These are phyloP conservation scores for Reinhardtius hippoglossoides DNA, from an alignment of 2,113 vertebrate species.

Conservation along the genomic window DNA sequence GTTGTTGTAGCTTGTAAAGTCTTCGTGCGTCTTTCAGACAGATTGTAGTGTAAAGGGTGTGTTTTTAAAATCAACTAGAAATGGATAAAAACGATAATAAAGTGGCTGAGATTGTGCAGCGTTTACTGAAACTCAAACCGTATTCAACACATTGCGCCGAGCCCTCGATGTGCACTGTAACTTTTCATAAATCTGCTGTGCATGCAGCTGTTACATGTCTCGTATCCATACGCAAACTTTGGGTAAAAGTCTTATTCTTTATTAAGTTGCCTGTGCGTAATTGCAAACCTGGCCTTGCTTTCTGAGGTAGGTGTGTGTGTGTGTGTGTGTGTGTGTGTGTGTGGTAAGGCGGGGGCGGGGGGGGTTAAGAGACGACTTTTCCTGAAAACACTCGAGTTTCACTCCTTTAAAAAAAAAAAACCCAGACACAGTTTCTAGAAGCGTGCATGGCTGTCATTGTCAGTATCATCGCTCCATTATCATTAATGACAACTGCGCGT, in stretches of 20 bases:
- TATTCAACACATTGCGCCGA: not conserved
- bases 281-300: slow-evolving; percentile 23
- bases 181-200: not conserved
- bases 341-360: not conserved
- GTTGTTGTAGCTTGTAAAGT: not conserved
- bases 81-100: not conserved
- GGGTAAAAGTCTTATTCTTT: not conserved
- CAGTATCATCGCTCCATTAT: slow-evolving; percentile 67
- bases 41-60: not conserved
- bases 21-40: not conserved
- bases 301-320: not conserved
- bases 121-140: not conserved
- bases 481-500: slow-evolving; percentile 81
- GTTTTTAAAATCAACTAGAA: slow-evolving; percentile 4
- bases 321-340: not conserved
- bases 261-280: not conserved
- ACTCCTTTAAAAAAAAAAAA: not conserved
- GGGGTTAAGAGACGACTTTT: slow-evolving; percentile 7
- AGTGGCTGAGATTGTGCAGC: not conserved
- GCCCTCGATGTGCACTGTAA: slow-evolving; percentile 5
- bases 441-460: slow-evolving; percentile 60
- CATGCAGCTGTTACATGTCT: not conserved
- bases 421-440: slow-evolving; percentile 16
- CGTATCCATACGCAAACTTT: slow-evolving; percentile 14
- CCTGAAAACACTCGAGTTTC: slow-evolving; percentile 25